Evolutionary conservation across 2,797 vertebrate genomes (phyloP).

Genomic region (Poecilia wingei): DNA sequence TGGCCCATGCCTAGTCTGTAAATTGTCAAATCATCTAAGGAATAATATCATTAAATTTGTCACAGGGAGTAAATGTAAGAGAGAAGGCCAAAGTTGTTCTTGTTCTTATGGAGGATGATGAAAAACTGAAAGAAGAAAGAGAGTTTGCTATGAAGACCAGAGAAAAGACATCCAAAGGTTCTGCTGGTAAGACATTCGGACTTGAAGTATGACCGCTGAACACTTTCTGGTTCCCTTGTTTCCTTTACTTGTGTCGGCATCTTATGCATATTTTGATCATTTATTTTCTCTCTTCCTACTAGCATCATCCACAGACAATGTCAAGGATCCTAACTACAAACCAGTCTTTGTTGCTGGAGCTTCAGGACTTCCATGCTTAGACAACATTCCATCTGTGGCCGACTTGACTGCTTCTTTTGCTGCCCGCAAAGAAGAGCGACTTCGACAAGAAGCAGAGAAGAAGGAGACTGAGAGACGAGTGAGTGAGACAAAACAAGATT

Average conservation of each 20-base stretch:
- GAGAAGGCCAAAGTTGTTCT: conserved; percentile 97
- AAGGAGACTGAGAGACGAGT: conserved; percentile 83
- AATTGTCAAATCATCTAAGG: not conserved
- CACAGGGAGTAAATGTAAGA: conserved; percentile 89
- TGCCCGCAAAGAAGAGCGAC: conserved; percentile 81
- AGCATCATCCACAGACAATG: conserved; percentile 73
- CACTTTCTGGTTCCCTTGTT: not conserved
- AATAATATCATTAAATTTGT: conserved; percentile 22
- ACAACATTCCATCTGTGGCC: conserved; percentile 84
- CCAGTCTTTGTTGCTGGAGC: conserved; percentile 73
- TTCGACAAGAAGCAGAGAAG: conserved; percentile 85
- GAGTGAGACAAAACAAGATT: conserved; percentile 20
- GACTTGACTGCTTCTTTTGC: conserved; percentile 77
- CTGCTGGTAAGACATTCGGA: conserved; percentile 80
- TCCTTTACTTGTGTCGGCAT: not conserved
- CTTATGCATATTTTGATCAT: not conserved
- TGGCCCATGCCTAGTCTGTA: not conserved
- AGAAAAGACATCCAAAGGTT: conserved; percentile 92
- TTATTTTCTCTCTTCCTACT: conserved; percentile 19
- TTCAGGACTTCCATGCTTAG: conserved; percentile 80
- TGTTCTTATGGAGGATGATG: conserved; percentile 90
- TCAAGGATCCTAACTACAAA: conserved; percentile 80
- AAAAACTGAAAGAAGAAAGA: conserved; percentile 92
- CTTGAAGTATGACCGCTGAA: not conserved
- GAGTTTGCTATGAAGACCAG: conserved; percentile 95